Conservation (phyloP, 2,797 vertebrate species). For the Aphelocoma californica region DNA sequence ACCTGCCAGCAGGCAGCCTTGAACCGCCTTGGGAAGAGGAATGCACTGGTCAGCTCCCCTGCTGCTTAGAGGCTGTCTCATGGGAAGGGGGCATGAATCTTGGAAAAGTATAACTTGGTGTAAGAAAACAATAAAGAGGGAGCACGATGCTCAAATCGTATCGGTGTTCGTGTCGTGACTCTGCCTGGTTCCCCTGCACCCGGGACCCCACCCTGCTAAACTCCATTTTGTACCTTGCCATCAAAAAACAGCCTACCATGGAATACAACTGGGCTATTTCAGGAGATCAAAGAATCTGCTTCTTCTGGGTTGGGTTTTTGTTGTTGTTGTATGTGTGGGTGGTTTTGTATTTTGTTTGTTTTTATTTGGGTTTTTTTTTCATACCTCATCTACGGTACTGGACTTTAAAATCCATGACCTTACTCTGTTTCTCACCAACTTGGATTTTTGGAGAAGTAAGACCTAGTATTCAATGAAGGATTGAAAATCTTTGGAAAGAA, state of each 20-base stretch:
- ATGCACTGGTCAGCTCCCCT: too few relatives aligned
- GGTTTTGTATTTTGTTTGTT: neutral
- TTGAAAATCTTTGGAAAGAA: neutral
- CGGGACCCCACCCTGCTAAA: too few relatives aligned
- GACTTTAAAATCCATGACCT: neutral
- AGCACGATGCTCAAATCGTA: too few relatives aligned
- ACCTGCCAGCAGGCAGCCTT: too few relatives aligned
- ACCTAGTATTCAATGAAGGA: neutral
- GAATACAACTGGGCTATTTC: neutral
- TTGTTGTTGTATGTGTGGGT: rapidly evolving
- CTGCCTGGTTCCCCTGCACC: too few relatives aligned
- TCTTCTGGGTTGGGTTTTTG: neutral
- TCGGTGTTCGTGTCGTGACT: too few relatives aligned
- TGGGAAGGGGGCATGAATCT: too few relatives aligned
- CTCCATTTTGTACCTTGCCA: rapidly evolving
- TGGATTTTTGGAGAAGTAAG: neutral
- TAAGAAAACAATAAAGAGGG: too few relatives aligned
- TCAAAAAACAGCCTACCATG: neutral
- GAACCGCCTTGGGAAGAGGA: too few relatives aligned
- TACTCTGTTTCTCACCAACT: neutral
- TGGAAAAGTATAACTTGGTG: too few relatives aligned
- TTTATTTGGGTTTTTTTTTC: rapidly evolving
- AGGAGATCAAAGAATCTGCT: neutral
- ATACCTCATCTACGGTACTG: neutral
- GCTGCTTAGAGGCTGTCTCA: too few relatives aligned